Evolutionary conservation across 2,797 vertebrate species (phyloP).

Genomic region (Alcedo atthis): DNA sequence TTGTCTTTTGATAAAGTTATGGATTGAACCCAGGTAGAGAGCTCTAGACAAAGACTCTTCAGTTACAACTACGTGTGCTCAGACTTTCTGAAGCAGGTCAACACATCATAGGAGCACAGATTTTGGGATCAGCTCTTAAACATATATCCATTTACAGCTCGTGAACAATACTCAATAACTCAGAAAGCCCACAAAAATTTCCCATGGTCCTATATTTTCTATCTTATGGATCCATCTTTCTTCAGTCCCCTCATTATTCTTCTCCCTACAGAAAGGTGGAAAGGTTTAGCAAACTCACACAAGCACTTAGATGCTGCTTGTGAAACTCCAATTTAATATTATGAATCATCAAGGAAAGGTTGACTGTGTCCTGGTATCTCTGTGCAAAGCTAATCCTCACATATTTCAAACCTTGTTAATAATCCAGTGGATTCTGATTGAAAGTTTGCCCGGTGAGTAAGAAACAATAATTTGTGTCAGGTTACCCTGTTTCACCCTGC

Average conservation of each 20-base stretch:
- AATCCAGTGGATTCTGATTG: background rate
- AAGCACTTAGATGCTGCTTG: background rate
- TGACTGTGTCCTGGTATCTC: background rate
- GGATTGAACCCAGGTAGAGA: background rate
- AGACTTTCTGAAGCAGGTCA: background rate
- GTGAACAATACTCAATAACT: background rate
- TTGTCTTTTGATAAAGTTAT: background rate
- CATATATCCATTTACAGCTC: background rate
- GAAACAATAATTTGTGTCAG: background rate
- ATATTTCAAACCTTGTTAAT: background rate
- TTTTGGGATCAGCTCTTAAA: background rate
- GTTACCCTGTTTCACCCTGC: background rate
- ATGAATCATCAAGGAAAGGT: background rate
- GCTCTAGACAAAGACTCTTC: background rate
- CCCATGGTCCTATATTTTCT: background rate
- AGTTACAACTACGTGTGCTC: background rate
- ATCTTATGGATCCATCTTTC: background rate
- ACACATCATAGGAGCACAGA: background rate
- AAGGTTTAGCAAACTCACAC: background rate
- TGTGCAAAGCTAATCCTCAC: background rate
- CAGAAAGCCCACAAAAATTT: background rate
- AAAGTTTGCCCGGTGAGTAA: background rate
- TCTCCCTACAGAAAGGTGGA: background rate
- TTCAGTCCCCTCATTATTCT: background rate
- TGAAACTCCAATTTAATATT: background rate